Evolutionary conservation across 2,113 vertebrate genomes (phyloP).

Genomic region (Camelus bactrianus): DNA sequence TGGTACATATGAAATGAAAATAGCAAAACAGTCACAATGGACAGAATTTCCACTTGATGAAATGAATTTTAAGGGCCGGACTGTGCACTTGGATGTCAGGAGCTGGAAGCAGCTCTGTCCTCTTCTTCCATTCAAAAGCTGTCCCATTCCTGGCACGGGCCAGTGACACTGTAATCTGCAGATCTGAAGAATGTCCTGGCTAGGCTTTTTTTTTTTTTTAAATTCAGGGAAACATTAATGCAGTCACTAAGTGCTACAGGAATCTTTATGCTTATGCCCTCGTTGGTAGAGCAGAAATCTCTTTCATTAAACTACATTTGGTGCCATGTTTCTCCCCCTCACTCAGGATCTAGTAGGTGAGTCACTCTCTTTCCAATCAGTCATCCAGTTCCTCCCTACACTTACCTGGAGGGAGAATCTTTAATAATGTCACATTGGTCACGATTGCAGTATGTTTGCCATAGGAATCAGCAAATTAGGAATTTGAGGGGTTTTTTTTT

Average conservation of each 20-base stretch:
- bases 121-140: not conserved
- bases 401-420: too few relatives aligned
- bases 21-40: not conserved
- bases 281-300: not conserved
- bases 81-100: not conserved
- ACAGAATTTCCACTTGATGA: not conserved
- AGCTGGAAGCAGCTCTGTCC: not conserved
- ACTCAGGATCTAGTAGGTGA: too few relatives aligned
- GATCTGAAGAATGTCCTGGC: not conserved
- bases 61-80: not conserved
- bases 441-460: not conserved
- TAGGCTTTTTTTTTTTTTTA: not conserved
- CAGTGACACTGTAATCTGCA: not conserved
- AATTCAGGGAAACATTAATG: not conserved
- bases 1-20: not conserved
- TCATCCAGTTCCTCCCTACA: too few relatives aligned
- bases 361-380: too few relatives aligned
- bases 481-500: not conserved
- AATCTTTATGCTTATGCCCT: not conserved
- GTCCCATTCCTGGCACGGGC: not conserved
- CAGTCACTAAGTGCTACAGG: not conserved
- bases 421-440: not conserved
- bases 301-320: not conserved
- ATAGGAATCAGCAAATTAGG: not conserved
- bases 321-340: too few relatives aligned